These are phyloP conservation scores for Sclerodermus sp. DNA, from an alignment of 2,888 invertebrate species.

Conservation along the genomic window DNA sequence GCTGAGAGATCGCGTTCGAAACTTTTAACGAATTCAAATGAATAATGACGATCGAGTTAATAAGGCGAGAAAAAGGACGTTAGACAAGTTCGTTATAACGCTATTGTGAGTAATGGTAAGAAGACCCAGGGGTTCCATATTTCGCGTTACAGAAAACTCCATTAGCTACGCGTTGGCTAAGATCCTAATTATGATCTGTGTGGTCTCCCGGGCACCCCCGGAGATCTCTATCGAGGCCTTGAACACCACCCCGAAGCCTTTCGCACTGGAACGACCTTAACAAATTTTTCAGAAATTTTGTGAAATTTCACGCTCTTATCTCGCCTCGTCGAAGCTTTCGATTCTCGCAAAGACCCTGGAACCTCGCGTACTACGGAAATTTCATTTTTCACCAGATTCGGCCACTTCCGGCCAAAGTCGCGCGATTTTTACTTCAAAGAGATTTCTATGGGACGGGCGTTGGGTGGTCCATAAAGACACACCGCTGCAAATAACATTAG, in stretches of 20 bases:
- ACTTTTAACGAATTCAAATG: neutral
- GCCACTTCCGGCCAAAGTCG: no score
- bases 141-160: conserved; percentile 16
- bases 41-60: conserved; percentile 17
- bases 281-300: no score
- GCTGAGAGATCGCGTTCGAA: neutral
- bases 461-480: no score
- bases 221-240: conserved; percentile 12
- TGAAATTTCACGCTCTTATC: no score
- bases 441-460: no score
- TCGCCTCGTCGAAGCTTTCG: no score
- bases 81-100: conserved; percentile 9
- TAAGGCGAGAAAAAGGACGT: conserved; percentile 12
- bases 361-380: no score
- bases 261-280: no score
- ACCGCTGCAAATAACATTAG: no score
- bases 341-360: no score
- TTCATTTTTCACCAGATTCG: no score
- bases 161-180: conserved; percentile 5
- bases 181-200: conserved; percentile 18
- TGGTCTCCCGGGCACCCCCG: neutral
- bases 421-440: no score
- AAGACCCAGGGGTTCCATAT: conserved; percentile 13
- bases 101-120: conserved; percentile 20
- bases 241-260: neutral